Percentiles rank a stretch among this genome's conserved stretches.
phyloP scores from a whole-genome alignment of 2,113 vertebrate genomes.

The Bufo gargarizans region DNA sequence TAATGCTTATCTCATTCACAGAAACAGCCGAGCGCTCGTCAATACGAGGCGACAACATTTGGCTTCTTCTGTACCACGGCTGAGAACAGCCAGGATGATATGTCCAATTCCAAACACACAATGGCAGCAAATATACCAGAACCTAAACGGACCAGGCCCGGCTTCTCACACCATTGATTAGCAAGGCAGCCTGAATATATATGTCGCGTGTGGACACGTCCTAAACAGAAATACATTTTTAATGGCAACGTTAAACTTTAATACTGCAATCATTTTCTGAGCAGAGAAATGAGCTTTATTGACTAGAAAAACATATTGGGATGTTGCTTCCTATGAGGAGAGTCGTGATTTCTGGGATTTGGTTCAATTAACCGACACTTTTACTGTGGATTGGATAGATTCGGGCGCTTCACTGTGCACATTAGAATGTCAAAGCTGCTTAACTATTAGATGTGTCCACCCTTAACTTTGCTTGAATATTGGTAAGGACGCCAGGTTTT shows the following conservation, averaged over 20 bases:
- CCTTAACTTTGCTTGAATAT: no score
- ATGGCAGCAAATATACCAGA: constrained; percentile 17
- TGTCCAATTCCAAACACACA: constrained; percentile 13
- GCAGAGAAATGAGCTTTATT: constrained; percentile 22
- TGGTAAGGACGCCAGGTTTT: no score
- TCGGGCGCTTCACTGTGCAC: neutral
- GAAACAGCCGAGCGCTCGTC: constrained; percentile 31
- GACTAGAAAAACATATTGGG: constrained; percentile 14
- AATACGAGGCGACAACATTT: constrained; percentile 39
- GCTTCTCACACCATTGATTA: constrained; percentile 10
- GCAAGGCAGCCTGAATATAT: neutral
- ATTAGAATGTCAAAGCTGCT: neutral
- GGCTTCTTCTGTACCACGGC: constrained; percentile 11
- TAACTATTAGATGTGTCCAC: neutral
- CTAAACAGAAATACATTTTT: constrained; percentile 30
- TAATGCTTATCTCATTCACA: constrained; percentile 36
- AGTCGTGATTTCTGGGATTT: constrained; percentile 11
- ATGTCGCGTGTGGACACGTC: neutral
- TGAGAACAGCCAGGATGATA: constrained; percentile 15
- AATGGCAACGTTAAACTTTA: constrained; percentile 36
- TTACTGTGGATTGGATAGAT: neutral
- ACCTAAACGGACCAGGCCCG: neutral
- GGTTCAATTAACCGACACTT: neutral
- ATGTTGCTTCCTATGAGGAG: neutral
- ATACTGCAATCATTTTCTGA: constrained; percentile 20